A percentile compares a stretch with the other conserved stretches of the same genome.
phyloP scores from a whole-genome alignment of 2,113 vertebrate genomes.

The Calypte anna region DNA sequence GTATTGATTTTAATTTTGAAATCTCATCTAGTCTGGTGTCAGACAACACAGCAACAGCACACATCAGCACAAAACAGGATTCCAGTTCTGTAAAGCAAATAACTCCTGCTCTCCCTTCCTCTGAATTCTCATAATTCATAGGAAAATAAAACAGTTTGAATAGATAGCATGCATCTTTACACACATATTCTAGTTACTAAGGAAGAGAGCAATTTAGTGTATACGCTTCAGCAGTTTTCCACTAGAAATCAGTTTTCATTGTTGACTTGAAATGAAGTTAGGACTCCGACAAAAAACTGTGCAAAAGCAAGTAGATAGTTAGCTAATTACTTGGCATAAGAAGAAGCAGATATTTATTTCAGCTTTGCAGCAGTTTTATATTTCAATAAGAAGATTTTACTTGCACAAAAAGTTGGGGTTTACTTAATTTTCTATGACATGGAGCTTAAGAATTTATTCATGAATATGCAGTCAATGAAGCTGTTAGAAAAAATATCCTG shows the following conservation, averaged over 20 bases:
- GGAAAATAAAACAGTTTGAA: neutral
- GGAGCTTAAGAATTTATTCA: neutral
- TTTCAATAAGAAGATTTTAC: neutral
- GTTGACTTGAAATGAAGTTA: neutral
- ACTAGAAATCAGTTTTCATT: neutral
- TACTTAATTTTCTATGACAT: neutral
- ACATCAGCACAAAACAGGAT: neutral
- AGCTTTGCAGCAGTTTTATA: neutral
- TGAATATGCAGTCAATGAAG: neutral
- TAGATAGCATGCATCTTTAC: neutral
- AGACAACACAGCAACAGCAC: neutral
- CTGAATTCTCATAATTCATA: neutral
- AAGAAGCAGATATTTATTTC: neutral
- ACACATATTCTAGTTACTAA: neutral
- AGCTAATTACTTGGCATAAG: neutral
- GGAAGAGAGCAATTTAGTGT: neutral
- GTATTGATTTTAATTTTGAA: constrained; percentile 5
- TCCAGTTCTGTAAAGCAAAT: neutral
- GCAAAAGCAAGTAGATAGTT: neutral
- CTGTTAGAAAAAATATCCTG: constrained; percentile 4
- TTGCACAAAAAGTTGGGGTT: neutral
- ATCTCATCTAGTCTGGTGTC: neutral
- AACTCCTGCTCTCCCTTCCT: neutral
- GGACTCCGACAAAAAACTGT: neutral
- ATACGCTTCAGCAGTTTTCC: neutral